Conservation (phyloP, 2,888 invertebrate species). For the Frankliniella intonsa region DNA sequence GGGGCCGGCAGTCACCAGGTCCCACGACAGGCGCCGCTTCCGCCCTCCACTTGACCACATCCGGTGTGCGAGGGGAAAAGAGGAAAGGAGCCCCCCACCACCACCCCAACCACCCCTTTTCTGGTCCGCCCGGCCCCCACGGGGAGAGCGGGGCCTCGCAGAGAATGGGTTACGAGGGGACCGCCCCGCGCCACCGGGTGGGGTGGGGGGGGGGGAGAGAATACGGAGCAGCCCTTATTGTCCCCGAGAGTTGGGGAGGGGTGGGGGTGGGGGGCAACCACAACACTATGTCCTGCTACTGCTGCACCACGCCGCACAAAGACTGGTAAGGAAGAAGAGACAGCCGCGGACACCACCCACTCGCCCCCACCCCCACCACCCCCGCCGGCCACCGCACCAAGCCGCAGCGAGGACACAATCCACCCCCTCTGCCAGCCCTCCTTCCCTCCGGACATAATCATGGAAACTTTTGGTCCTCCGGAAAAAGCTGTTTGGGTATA, state of each 20-base stretch:
- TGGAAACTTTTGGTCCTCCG: constrained; percentile 17
- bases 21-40: constrained; percentile 4
- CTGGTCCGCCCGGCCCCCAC: too few relatives aligned
- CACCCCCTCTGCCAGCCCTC: background rate
- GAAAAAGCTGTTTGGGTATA: constrained; percentile 4
- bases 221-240: background rate
- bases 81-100: background rate
- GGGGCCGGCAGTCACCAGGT: background rate
- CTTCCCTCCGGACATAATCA: background rate
- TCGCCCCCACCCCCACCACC: background rate
- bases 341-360: background rate
- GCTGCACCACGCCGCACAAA: constrained; percentile 1
- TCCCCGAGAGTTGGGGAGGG: background rate
- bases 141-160: background rate
- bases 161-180: background rate
- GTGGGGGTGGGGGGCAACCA: background rate
- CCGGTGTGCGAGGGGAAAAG: background rate
- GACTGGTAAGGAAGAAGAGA: background rate
- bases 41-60: constrained; percentile 21
- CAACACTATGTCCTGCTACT: background rate
- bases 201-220: background rate
- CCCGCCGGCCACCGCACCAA: background rate
- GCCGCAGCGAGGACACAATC: background rate
- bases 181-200: background rate
- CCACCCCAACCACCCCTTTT: too few relatives aligned